phyloP scores from a whole-genome alignment of 2,888 invertebrate species.

The Argyra leucocephala region DNA sequence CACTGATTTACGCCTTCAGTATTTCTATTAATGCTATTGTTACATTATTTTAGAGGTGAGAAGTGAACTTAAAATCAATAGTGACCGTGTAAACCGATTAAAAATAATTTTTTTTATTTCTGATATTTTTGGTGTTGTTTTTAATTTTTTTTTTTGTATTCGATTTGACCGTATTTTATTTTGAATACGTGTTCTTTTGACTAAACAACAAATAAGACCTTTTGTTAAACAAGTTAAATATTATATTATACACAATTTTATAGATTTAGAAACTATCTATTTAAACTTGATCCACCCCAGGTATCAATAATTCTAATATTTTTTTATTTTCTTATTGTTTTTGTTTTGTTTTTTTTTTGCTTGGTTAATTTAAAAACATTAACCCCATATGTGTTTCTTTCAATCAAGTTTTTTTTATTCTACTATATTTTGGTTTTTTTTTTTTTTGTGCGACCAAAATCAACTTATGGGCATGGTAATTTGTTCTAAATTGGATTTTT shows the following conservation, averaged over 20 bases:
- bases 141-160: background rate
- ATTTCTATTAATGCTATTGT: too few relatives aligned
- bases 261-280: background rate
- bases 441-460: background rate
- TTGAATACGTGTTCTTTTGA: background rate
- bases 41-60: too few relatives aligned
- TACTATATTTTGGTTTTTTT: background rate
- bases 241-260: background rate
- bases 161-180: background rate
- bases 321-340: background rate
- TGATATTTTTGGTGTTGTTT: too few relatives aligned
- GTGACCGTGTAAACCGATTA: background rate
- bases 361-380: background rate
- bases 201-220: background rate
- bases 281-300: background rate
- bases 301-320: background rate
- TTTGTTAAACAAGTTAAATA: background rate
- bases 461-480: background rate
- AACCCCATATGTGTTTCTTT: slow-evolving; percentile 3
- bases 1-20: too few relatives aligned
- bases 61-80: background rate
- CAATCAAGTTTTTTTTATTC: background rate
- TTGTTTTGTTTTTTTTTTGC: background rate
- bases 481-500: background rate
- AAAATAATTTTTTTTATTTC: background rate